Evolutionary conservation across 2,113 vertebrate genomes (phyloP), one percentile per base, ranked within the genome.

Genomic region (Marmota flaviventris): DNA sequence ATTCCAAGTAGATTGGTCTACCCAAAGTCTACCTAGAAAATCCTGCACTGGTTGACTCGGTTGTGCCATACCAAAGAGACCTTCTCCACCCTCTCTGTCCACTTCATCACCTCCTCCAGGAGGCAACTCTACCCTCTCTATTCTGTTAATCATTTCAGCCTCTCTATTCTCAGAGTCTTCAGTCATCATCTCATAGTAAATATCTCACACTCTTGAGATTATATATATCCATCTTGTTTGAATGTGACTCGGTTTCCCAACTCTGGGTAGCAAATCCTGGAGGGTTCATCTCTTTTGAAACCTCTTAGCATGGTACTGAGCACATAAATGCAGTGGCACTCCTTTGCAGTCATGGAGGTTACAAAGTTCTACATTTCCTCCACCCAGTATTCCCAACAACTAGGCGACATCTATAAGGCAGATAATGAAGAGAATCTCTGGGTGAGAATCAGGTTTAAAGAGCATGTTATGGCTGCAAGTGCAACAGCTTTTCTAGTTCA

Each of bases 171-270:
- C 22, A 0, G 16, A 76, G 27, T 53, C 79, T 75, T 61, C 63
- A 20, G 34, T 39, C 34, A 88, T 76, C 82, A 76, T 25, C 32
- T 85, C 89, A 12, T 12, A 51, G 17, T 48, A 93, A 42, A 39
- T 53, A 63, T 11, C 12, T 51, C 48, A 51, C 48, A 51, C 48
- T 13, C 48, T 84, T 42, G 45, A 82, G 17, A 14, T 69, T 22
- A 72, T 83, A 22, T 58, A 13, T 78, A n/a, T 70, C 37, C 91
- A 16, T 78, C 53, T 85, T 13, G 5, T 51, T 89, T 91, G 51
- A 22, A 7, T 91, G 37, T 91, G 29, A 53, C 86, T 89, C 75
- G 27, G 48, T 87, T 84, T 96, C 65, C n/a, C 48, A 86, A 79
- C 5, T 45, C 16, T 32, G 25, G 25, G 53, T 58, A 93, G 53